Conservation (phyloP, 2,113 vertebrate genomes). For the Mesocricetus auratus region DNA sequence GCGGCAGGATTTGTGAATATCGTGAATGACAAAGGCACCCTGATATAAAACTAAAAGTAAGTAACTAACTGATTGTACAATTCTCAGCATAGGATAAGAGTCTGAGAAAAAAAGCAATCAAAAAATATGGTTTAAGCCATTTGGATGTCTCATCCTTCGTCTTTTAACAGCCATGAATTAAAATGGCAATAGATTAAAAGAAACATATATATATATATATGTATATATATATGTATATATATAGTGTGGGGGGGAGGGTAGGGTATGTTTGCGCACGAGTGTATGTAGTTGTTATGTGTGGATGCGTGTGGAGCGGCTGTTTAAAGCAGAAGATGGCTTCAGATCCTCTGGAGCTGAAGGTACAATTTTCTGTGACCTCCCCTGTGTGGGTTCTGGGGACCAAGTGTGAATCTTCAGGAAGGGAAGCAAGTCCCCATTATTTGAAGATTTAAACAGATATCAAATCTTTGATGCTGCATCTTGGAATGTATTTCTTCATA, state of each 20-base stretch:
- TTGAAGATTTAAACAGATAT: not conserved
- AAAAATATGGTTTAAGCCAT: not conserved
- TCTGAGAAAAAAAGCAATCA: not conserved
- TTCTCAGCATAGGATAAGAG: not conserved
- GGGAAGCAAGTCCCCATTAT: not conserved
- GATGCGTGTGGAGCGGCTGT: too few relatives aligned
- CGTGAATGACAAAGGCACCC: not conserved
- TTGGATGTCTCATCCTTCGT: not conserved
- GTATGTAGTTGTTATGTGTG: not conserved
- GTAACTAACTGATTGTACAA: not conserved
- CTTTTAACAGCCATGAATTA: not conserved
- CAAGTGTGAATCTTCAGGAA: not conserved
- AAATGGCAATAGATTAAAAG: not conserved
- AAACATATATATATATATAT: too few relatives aligned
- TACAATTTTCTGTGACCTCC: not conserved
- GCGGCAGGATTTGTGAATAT: not conserved
- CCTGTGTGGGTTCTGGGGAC: too few relatives aligned
- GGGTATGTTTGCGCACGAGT: not conserved
- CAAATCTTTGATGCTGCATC: not conserved
- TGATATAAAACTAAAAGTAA: not conserved
- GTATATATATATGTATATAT: too few relatives aligned
- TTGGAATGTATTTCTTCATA: not conserved
- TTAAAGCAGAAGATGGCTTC: not conserved
- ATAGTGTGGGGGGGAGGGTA: too few relatives aligned
- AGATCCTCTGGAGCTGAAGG: not conserved